These are phyloP conservation scores for Drosophila sucinea DNA, from an alignment of 1,140 invertebrate species.

Conservation along the genomic window DNA sequence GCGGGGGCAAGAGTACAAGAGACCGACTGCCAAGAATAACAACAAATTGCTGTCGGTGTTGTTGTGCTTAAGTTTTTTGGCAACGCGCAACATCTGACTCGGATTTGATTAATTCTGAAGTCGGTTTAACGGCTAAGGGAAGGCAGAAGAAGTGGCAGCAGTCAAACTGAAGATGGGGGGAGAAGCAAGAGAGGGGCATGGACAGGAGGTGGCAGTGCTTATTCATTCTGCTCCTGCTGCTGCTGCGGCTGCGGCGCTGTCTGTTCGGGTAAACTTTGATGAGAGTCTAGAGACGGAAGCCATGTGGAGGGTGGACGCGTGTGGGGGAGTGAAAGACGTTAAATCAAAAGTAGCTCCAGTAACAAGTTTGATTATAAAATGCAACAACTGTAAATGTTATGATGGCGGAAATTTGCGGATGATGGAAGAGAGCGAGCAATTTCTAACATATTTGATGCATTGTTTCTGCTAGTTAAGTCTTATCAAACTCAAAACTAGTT, in stretches of 20 bases:
- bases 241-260: slow-evolving; percentile 61
- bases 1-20: slow-evolving; percentile 8
- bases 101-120: slow-evolving; percentile 80
- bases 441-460: slow-evolving; percentile 32
- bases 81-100: slow-evolving; percentile 77
- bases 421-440: slow-evolving; percentile 1
- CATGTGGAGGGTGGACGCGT: background rate
- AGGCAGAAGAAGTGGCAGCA: background rate
- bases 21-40: slow-evolving; percentile 64
- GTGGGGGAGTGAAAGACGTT: slow-evolving; percentile 52
- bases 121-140: slow-evolving; percentile 72
- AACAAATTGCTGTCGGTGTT: slow-evolving; percentile 60
- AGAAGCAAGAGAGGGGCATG: background rate
- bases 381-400: slow-evolving; percentile 79
- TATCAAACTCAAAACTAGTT: slow-evolving; percentile 1
- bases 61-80: slow-evolving; percentile 78
- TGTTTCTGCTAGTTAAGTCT: slow-evolving; percentile 32
- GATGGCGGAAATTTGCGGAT: slow-evolving; percentile 67
- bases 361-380: slow-evolving; percentile 79
- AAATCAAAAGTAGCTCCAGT: slow-evolving; percentile 68
- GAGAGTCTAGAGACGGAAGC: slow-evolving; percentile 46
- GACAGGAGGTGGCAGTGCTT: slow-evolving; percentile 34
- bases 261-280: slow-evolving; percentile 76
- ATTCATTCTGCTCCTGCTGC: slow-evolving; percentile 48
- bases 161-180: background rate